Evolutionary conservation across 1,140 invertebrate genomes (phyloP), one percentile per base, ranked within the genome.

Genomic region (Drosophila willistoni): DNA sequence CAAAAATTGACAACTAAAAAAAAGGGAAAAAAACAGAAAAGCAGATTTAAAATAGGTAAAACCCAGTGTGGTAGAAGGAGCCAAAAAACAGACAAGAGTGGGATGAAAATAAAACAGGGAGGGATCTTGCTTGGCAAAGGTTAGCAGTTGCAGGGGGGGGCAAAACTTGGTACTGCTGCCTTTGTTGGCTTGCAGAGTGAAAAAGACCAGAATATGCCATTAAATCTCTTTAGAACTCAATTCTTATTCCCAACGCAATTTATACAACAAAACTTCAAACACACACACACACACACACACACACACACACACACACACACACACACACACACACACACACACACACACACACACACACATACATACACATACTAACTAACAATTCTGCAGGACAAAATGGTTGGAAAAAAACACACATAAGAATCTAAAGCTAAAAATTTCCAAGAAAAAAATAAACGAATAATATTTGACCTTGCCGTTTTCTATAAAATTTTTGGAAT

Each of bases 161-260:
- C 29, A 63, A 34, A 63, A n/a, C 41, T 17, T 71, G 64, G 22
- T 44, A 67, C 56, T 64, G 55, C n/a, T 17, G 7, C 14, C 17
- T 6, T 3, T 41, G 9, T 29, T 36, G 42, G 44, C 42, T 55
- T 59, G 64, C 55, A 66, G 39, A 70, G 44, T 10, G 65, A 73
- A 69, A 34, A 64, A 71, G 83, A 77, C 54, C 44, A 60, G 79
- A 68, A 72, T 54, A 71, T 79, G 78, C 86, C 85, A 90, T 90
- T 90, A 90, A 90, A 90, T 90, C 85, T 90, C 85, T 90, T 90
- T 85, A 90, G 85, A 90, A 90, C 85, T 90, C 81, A 90, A 90
- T 90, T 90, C 81, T 90, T 90, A 90, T 90, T 87, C 85, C 85
- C 85, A 90, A 85, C 78, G 81, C 85, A 90, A 90, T 90, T 90